Evolutionary conservation across 1,140 invertebrate genomes (phyloP).

Genomic region (Hyphantria cunea): DNA sequence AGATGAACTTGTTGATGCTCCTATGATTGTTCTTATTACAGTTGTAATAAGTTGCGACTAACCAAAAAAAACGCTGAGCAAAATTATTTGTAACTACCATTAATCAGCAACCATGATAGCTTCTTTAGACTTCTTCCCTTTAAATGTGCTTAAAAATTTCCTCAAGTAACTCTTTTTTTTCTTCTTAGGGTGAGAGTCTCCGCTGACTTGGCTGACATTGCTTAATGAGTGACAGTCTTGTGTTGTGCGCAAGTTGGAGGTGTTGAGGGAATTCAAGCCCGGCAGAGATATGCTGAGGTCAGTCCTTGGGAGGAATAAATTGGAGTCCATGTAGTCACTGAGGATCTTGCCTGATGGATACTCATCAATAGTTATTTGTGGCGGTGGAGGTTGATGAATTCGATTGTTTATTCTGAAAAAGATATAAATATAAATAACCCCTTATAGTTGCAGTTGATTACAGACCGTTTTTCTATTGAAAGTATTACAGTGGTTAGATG

Average conservation of each 20-base stretch:
- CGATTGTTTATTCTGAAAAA: conserved; percentile 35
- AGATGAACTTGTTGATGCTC: no score
- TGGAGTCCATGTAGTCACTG: conserved; percentile 22
- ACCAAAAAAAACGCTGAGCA: no score
- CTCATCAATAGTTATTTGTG: conserved; percentile 42
- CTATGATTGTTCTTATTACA: no score
- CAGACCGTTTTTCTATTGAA: no score
- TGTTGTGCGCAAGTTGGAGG: neutral
- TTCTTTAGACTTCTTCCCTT: neutral
- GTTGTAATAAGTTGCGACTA: no score
- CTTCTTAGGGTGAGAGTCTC: conserved; percentile 32
- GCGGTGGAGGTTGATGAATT: conserved; percentile 20
- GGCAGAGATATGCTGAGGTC: conserved; percentile 35
- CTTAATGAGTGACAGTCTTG: conserved; percentile 44
- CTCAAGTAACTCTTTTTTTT: conserved; percentile 43
- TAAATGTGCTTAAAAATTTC: neutral
- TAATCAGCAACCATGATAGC: neutral
- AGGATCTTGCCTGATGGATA: conserved; percentile 26
- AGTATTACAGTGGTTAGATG: no score
- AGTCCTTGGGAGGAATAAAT: conserved; percentile 27
- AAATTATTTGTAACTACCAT: no score
- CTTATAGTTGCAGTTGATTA: no score
- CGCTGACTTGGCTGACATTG: conserved; percentile 31
- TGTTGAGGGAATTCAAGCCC: conserved; percentile 27
- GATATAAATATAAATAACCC: neutral